phyloP scores from a whole-genome alignment of 2,888 invertebrate genomes.

The Didymodactylos carnosus region DNA sequence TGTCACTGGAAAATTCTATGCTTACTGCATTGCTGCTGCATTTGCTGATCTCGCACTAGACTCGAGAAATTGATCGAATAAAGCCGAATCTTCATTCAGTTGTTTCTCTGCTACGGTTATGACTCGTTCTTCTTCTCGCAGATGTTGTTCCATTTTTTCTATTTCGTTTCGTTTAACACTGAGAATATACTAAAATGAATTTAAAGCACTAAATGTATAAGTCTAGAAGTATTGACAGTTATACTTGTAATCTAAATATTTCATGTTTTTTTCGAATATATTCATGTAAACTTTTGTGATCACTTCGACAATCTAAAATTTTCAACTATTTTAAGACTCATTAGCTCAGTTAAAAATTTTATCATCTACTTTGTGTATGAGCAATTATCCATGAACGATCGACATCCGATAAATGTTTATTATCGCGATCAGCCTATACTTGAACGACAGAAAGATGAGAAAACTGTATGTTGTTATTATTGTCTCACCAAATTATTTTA shows the following conservation, averaged over 20 bases:
- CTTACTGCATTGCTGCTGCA: not conserved
- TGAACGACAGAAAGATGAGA: too few species aligned
- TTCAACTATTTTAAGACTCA: not conserved
- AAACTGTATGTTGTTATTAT: too few species aligned
- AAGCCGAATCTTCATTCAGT: not conserved
- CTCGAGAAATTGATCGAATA: not conserved
- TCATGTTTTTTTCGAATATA: not conserved
- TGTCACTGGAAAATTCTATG: not conserved
- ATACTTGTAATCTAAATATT: not conserved
- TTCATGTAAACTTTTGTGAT: not conserved
- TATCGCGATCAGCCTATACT: too few species aligned
- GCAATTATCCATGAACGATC: not conserved
- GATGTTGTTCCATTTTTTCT: not conserved
- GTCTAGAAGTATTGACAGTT: not conserved
- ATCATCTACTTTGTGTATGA: not conserved
- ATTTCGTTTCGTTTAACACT: not conserved
- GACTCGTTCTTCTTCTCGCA: not conserved
- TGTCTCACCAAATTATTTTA: too few species aligned
- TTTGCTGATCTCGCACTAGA: not conserved
- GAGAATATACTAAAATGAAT: not conserved
- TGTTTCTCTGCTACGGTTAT: not conserved
- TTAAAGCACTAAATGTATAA: not conserved
- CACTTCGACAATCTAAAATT: not conserved
- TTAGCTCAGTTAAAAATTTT: not conserved
- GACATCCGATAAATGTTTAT: not conserved